Percentiles rank a stretch among this genome's conserved stretches.
Evolutionary conservation across 2,797 vertebrate genomes (phyloP).

Genomic region (Chiloscyllium punctatum): DNA sequence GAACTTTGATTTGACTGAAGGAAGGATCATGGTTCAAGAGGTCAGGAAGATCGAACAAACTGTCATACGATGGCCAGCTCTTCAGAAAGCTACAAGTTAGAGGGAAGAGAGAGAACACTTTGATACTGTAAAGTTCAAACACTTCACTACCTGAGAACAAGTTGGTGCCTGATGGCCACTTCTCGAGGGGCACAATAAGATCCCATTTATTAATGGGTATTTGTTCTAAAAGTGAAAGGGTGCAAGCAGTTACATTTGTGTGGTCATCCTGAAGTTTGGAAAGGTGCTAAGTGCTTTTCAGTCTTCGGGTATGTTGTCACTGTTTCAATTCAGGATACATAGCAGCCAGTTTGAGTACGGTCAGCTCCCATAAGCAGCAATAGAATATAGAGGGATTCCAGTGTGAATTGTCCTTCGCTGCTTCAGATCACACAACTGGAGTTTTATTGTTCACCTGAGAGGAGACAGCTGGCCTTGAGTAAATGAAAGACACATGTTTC

Average conservation of each 20-base stretch:
- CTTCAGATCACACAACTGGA: background rate
- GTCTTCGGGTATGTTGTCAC: background rate
- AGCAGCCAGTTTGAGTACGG: background rate
- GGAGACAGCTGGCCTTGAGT: background rate
- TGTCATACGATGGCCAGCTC: conserved; percentile 59
- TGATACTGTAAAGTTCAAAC: no score
- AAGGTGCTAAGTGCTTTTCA: background rate
- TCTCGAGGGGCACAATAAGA: background rate
- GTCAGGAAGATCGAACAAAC: conserved; percentile 53
- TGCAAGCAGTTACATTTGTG: background rate
- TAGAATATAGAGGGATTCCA: background rate
- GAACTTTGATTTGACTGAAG: conserved; percentile 45
- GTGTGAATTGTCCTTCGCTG: background rate
- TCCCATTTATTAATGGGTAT: background rate
- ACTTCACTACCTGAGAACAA: background rate
- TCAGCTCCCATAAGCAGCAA: background rate
- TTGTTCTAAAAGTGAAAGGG: no score
- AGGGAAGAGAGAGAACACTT: background rate
- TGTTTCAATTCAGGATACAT: background rate
- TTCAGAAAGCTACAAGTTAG: conserved; percentile 37
- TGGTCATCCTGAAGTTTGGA: background rate
- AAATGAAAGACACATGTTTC: background rate
- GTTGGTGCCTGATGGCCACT: background rate
- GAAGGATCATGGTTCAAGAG: conserved; percentile 38
- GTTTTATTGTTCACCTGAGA: background rate